A percentile compares a stretch with the other conserved stretches of the same genome.
These are phyloP conservation scores for Aplysia californica DNA, from an alignment of 1,140 invertebrate genomes.

Conservation along the genomic window DNA sequence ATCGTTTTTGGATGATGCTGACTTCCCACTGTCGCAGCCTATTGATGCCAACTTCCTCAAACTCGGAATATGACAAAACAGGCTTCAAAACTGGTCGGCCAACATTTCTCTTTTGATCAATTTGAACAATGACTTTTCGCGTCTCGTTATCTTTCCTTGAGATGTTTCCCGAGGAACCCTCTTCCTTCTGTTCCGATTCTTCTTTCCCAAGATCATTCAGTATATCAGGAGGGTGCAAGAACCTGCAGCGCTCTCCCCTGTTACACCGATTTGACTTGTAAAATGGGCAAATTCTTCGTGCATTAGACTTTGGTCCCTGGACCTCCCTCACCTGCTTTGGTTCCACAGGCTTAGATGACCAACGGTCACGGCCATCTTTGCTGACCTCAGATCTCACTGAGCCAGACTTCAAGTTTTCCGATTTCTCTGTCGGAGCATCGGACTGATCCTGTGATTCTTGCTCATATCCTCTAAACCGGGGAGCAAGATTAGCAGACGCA, in stretches of 20 bases:
- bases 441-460: neutral
- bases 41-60: neutral
- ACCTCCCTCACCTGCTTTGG: too few relatives aligned
- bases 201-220: neutral
- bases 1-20: conserved; percentile 18
- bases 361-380: neutral
- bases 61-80: neutral
- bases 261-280: conserved; percentile 35
- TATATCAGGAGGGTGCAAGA: too few relatives aligned
- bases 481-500: too few relatives aligned
- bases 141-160: neutral
- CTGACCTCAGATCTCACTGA: neutral
- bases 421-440: neutral
- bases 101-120: too few relatives aligned
- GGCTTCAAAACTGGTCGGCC: neutral
- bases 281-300: conserved; percentile 32
- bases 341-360: too few relatives aligned
- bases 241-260: conserved; percentile 35
- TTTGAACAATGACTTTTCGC: neutral
- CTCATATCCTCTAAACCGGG: neutral
- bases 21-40: conserved; percentile 2
- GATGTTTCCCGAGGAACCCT: neutral
- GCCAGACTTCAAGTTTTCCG: neutral
- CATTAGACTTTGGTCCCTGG: neutral
- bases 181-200: too few relatives aligned